Conservation (phyloP, 2,888 invertebrate species). For the Dicranocentrus wangi region DNA sequence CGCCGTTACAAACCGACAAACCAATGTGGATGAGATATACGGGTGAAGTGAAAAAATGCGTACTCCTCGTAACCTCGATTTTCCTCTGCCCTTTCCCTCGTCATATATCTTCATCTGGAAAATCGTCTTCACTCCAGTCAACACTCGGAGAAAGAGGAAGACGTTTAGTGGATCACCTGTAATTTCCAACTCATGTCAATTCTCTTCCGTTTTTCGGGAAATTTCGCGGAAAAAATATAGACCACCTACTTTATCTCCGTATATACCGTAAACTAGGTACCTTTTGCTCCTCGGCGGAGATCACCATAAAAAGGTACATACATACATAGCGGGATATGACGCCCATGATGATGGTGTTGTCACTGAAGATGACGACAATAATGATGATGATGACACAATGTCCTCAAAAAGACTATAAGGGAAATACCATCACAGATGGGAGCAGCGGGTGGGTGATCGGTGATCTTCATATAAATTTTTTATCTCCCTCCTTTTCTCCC, state of each 20-base stretch:
- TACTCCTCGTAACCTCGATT: neutral
- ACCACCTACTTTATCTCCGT: neutral
- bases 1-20: constrained; percentile 13
- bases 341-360: constrained; percentile 27
- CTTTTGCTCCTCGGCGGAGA: neutral
- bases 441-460: neutral
- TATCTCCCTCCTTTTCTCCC: no score
- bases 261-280: no score
- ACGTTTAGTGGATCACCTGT: constrained; percentile 64
- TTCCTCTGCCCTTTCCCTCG: neutral
- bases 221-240: neutral
- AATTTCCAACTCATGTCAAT: constrained; percentile 64
- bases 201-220: constrained; percentile 29
- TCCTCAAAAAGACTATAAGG: neutral
- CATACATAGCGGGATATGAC: constrained; percentile 11
- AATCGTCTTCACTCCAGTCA: neutral
- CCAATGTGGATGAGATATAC: constrained; percentile 27
- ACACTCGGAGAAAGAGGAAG: constrained; percentile 13
- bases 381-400: constrained; percentile 34
- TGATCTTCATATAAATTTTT: neutral
- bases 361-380: constrained; percentile 37
- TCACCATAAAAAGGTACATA: neutral
- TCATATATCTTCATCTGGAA: neutral
- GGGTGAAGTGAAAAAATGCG: constrained; percentile 28
- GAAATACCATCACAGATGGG: neutral